These are phyloP conservation scores for Orchesella flavescens DNA, from an alignment of 2,888 invertebrate species.

Conservation along the genomic window DNA sequence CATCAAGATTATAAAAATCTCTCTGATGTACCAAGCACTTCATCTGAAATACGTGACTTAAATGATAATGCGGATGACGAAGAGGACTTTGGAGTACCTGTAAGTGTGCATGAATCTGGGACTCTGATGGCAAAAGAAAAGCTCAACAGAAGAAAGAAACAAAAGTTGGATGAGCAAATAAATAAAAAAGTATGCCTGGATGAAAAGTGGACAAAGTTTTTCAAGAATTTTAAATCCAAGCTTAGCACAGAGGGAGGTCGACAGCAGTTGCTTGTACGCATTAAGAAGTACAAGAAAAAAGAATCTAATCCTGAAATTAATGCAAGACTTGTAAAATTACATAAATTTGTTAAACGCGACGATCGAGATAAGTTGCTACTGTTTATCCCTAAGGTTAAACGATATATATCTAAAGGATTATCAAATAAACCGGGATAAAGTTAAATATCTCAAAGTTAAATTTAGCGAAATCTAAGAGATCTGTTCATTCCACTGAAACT, in stretches of 20 bases:
- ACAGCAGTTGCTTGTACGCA: slow-evolving; percentile 61
- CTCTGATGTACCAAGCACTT: slow-evolving; percentile 31
- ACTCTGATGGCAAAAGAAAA: slow-evolving; percentile 11
- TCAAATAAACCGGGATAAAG: slow-evolving; percentile 8
- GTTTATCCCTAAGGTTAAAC: slow-evolving; percentile 56
- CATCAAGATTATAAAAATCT: slow-evolving; percentile 29
- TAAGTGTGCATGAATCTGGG: slow-evolving; percentile 12
- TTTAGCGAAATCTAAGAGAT: no score
- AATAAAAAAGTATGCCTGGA: slow-evolving; percentile 37
- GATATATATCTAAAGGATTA: slow-evolving; percentile 46
- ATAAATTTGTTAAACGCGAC: slow-evolving; percentile 53
- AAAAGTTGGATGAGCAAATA: slow-evolving; percentile 33
- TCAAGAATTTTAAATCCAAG: slow-evolving; percentile 60
- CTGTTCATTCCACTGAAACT: no score
- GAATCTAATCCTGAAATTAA: slow-evolving; percentile 60
- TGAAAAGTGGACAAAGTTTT: slow-evolving; percentile 65
- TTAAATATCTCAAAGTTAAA: not conserved
- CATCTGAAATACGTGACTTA: slow-evolving; percentile 40
- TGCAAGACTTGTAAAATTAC: slow-evolving; percentile 60
- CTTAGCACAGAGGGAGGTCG: slow-evolving; percentile 53
- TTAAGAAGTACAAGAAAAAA: slow-evolving; percentile 54
- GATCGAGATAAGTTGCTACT: slow-evolving; percentile 30
- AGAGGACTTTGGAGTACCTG: slow-evolving; percentile 62
- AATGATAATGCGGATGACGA: slow-evolving; percentile 35
- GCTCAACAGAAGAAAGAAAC: slow-evolving; percentile 20